Percentiles rank a stretch among this genome's conserved stretches.
Evolutionary conservation across 2,888 invertebrate species (phyloP).

Genomic region (Drosophila peninsularis): DNA sequence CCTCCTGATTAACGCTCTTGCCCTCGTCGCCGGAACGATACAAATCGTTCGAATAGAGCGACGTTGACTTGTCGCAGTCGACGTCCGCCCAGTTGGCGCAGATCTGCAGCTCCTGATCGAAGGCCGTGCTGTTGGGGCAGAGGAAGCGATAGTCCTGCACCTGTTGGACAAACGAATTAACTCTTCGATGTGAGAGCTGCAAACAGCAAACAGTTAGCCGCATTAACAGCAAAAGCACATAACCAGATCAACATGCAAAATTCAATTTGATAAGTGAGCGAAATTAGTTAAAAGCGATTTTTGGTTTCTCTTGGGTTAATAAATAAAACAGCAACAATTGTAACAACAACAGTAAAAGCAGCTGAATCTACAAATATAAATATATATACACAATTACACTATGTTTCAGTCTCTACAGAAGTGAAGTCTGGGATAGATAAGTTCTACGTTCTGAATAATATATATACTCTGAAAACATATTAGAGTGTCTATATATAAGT

Average conservation of each 20-base stretch:
- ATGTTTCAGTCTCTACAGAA: not conserved
- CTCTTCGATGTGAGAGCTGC: conserved; percentile 74
- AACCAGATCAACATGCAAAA: conserved; percentile 75
- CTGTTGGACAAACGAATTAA: conserved; percentile 83
- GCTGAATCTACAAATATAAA: not conserved
- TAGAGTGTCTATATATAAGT: too few relatives aligned
- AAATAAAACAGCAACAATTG: conserved; percentile 24
- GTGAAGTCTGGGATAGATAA: not conserved
- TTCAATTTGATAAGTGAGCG: conserved; percentile 56
- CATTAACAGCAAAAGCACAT: conserved; percentile 60
- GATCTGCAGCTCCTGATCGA: conserved; percentile 96
- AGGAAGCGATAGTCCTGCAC: conserved; percentile 93
- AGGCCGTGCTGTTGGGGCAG: conserved; percentile 95
- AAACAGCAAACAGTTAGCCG: conserved; percentile 41
- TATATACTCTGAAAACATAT: too few relatives aligned
- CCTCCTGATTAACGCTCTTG: conserved; percentile 88
- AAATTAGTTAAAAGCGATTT: conserved; percentile 49
- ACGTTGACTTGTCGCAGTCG: conserved; percentile 92
- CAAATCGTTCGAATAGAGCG: conserved; percentile 91
- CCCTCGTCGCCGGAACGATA: conserved; percentile 87
- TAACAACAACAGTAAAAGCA: not conserved
- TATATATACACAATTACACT: not conserved
- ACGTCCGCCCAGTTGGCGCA: conserved; percentile 96
- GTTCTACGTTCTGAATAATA: too few relatives aligned
- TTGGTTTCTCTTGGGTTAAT: conserved; percentile 11